These are phyloP conservation scores for Rhagoletis zephyria DNA, from an alignment of 1,140 invertebrate genomes.

Conservation along the genomic window DNA sequence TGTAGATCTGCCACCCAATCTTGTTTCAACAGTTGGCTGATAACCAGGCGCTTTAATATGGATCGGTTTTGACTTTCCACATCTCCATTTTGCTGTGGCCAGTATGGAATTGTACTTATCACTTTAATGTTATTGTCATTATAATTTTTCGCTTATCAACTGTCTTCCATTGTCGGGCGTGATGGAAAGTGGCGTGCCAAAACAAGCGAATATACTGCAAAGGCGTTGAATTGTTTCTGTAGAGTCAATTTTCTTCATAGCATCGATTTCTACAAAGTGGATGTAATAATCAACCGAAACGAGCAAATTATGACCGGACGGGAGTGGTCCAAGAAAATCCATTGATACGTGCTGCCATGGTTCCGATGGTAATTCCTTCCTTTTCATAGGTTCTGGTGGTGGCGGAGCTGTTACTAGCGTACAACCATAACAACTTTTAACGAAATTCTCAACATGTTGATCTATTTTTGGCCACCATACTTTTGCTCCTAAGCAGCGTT, in stretches of 20 bases:
- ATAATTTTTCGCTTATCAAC: slow-evolving; percentile 61
- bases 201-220: slow-evolving; percentile 35
- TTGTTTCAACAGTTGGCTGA: slow-evolving; percentile 54
- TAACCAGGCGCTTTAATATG: slow-evolving; percentile 63
- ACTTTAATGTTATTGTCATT: slow-evolving; percentile 60
- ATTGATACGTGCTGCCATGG: slow-evolving; percentile 63
- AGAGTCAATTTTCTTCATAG: slow-evolving; percentile 60
- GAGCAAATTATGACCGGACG: slow-evolving; percentile 60
- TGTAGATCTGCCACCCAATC: slow-evolving; percentile 60
- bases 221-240: slow-evolving; percentile 52
- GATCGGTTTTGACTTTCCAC: slow-evolving; percentile 68
- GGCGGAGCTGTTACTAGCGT: slow-evolving; percentile 58
- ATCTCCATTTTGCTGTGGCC: slow-evolving; percentile 69
- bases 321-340: slow-evolving; percentile 63
- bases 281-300: slow-evolving; percentile 61
- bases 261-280: slow-evolving; percentile 58
- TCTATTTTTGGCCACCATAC: slow-evolving; percentile 72
- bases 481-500: slow-evolving; percentile 65
- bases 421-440: slow-evolving; percentile 62
- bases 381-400: slow-evolving; percentile 62
- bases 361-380: slow-evolving; percentile 60
- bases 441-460: slow-evolving; percentile 62
- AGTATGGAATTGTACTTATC: slow-evolving; percentile 62
- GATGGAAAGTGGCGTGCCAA: slow-evolving; percentile 21
- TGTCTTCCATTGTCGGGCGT: slow-evolving; percentile 63